Base-by-base conservation (phyloP, 2,797 vertebrate species). In the Spea hammondii region DNA sequence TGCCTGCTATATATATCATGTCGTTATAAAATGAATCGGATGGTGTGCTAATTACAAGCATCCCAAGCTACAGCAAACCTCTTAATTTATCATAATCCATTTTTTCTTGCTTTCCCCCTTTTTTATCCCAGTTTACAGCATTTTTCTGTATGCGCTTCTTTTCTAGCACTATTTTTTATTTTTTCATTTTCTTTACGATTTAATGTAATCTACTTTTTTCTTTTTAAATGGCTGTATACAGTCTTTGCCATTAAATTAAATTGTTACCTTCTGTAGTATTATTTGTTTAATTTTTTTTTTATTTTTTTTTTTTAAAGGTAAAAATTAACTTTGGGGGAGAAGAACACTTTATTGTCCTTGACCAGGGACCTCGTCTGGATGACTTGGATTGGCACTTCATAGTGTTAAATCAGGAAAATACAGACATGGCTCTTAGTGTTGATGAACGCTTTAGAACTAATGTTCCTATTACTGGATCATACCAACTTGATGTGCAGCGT, bases 381-480 rank as follows among this genome's bases (percentile, higher is more conserved):
- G 93, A 97, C 89, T 89, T 95, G 85, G 89, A 89, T 54, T 97
- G 95, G 96, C 96, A 98, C 84, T 89, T 90, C 0, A 84, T 95
- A 81, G 94, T 95, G 83, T 72, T 96, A 6, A 82, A 66, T 67
- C 93, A 92, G 74, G 84, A 89, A 78, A 84, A 73, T 48, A 76
- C 86, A 78, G 89, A 87, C 53, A 66, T 97, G 81, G 91, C 83
- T 10, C 76, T 99, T 74, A 86, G 91, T 70, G 85, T 94, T 72
- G 95, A 98, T 88, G 93, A 92, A 82, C 89, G 89, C 82, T 91
- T 92, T 73, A 91, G 88, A 79, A 89, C 85, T 4, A 91, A 68
- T 76, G 14, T 88, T 76, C 89, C 85, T 76, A 86, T 95, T 83
- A 74, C 90, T 17, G 89, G 79, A 72, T 76, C 86, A 51, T 82